A percentile compares a stretch with the other conserved stretches of the same genome.
phyloP scores from a whole-genome alignment of 2,888 invertebrate genomes.

The Pristionchus japonicus region DNA sequence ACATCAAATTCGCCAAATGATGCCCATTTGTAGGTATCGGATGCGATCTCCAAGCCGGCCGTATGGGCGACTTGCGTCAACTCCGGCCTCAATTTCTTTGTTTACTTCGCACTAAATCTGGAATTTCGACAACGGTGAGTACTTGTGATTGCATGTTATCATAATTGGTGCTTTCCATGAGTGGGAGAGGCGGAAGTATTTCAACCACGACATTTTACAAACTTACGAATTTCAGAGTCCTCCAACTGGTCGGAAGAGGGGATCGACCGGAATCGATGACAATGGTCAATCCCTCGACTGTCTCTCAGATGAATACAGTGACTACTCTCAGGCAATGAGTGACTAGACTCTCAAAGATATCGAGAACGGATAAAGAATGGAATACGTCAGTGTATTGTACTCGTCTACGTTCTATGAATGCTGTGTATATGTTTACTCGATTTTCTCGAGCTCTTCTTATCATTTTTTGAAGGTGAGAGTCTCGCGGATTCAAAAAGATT shows the following conservation, averaged over 20 bases:
- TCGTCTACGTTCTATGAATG: too few relatives aligned
- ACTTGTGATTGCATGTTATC: constrained; percentile 46
- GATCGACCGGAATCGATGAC: constrained; percentile 5
- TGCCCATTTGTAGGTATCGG: constrained; percentile 43
- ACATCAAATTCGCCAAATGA: background rate
- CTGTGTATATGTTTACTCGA: background rate
- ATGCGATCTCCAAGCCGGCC: constrained; percentile 51
- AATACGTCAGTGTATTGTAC: constrained; percentile 8
- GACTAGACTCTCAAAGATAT: background rate
- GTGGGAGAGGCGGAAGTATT: background rate
- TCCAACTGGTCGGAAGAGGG: background rate
- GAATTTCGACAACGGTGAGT: constrained; percentile 59
- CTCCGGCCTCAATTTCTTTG: constrained; percentile 50
- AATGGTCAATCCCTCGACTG: background rate
- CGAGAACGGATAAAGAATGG: background rate
- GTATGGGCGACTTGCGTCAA: constrained; percentile 53
- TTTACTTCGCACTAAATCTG: constrained; percentile 56
- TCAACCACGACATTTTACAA: too few relatives aligned
- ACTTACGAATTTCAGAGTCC: background rate
- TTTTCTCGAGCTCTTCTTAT: background rate
- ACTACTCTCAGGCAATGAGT: constrained; percentile 10
- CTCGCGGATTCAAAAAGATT: background rate
- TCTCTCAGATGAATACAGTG: background rate
- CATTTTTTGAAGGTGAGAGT: background rate
- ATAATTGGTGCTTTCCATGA: background rate